These are phyloP conservation scores for Neoscelio sp. DNA, from an alignment of 2,888 invertebrate species.

Conservation along the genomic window DNA sequence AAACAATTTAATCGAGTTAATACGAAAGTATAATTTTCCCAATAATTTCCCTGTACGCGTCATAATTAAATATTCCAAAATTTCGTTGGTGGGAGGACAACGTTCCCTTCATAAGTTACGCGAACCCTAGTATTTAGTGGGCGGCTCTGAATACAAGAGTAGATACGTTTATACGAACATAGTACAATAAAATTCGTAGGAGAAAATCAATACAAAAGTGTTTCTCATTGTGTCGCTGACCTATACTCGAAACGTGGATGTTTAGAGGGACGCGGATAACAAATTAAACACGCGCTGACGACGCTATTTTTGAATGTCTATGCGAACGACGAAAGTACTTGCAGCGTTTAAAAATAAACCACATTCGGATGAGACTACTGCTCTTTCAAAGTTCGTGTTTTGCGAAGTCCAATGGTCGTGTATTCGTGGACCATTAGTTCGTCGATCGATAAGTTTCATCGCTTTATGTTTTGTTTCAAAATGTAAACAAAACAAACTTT, in stretches of 20 bases:
- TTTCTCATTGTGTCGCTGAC: slow-evolving; percentile 66
- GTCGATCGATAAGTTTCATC: slow-evolving; percentile 1
- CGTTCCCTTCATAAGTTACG: background rate
- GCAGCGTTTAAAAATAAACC: slow-evolving; percentile 49
- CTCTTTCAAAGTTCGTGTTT: slow-evolving; percentile 25
- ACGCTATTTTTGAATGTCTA: slow-evolving; percentile 49
- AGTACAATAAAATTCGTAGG: slow-evolving; percentile 15
- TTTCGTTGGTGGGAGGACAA: no score
- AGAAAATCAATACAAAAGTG: slow-evolving; percentile 66
- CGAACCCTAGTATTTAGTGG: background rate
- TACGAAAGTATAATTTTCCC: no score
- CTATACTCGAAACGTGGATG: slow-evolving; percentile 50
- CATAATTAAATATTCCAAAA: no score
- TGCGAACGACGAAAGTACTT: slow-evolving; percentile 46
- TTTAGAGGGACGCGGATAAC: slow-evolving; percentile 33
- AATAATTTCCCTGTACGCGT: no score
- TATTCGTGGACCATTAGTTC: background rate
- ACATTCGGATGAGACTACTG: slow-evolving; percentile 30
- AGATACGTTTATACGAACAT: slow-evolving; percentile 15
- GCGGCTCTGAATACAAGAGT: slow-evolving; percentile 5
- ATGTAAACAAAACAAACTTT: background rate
- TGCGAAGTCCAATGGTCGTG: background rate
- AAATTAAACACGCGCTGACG: slow-evolving; percentile 42
- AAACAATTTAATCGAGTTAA: no score
- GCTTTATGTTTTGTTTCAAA: background rate